Base-by-base conservation (phyloP, 2,888 invertebrate species). In the Pachycephus smyrnensis region DNA sequence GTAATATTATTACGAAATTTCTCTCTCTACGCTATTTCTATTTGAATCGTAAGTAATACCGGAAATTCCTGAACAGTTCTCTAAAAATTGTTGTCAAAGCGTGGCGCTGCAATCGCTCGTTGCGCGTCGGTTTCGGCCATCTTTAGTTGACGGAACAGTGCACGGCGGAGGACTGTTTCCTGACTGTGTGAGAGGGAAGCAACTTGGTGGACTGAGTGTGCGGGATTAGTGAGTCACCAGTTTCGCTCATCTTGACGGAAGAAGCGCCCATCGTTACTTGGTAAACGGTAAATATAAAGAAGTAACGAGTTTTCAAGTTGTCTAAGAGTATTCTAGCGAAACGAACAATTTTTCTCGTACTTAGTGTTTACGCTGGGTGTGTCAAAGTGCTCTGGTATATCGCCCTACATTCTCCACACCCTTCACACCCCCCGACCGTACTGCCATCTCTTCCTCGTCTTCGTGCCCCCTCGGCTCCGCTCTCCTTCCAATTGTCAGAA, bases 311-410 rank as follows among this genome's bases (percentile, higher is more conserved):
- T 55, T 55, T 23, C 9, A 55, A 23, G 55, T 23, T 23, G 9
- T 23, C 9, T 23, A 55, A 55, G 9, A 23, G 55, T 55, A 55
- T 55, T 23, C 23, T 55, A 55, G 23, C 2, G 15, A 55, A 55
- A 23, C 23, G 55, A 55, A 55, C 6, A 23, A 55, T 55, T 55
- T 55, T 55, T 23, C 23, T 55, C 55, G 55, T 55, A 55, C 55
- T 55, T 55, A 2, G 55, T 55, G 88, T 89, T 89, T 89, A 89
- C 87, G 84, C 83, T 87, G 89, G 89, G 89, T 89, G 89, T 89
- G 88, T 89, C 88, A 87, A 89, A 88, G 86, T 84, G 81, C 82
- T 83, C 75, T 78, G 78, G 77, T 68, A 55, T 75, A 69, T 79
- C 55, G 73, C 68, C 68, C 69, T 69, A 71, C 36, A 40, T 33